Conservation (phyloP, 2,888 invertebrate genomes). For the Polydrusus pterygomalis region DNA sequence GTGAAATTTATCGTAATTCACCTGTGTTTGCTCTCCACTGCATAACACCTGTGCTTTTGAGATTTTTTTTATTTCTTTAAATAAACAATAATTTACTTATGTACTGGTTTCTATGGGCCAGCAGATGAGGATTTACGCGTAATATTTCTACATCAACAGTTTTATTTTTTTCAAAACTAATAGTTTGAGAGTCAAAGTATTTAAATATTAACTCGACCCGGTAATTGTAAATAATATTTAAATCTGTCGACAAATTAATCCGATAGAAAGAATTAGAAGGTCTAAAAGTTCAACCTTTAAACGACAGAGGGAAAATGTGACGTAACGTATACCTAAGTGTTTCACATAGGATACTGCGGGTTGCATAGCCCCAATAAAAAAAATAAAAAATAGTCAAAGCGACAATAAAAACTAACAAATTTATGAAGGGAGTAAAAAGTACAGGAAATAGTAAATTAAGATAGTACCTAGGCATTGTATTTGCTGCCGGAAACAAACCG, state of each 20-base stretch:
- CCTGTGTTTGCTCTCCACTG: slow-evolving; percentile 24
- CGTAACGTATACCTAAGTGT: too few species aligned
- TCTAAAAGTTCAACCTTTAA: too few species aligned
- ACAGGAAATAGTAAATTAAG: slow-evolving; percentile 45
- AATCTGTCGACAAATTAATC: too few species aligned
- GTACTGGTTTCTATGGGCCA: background rate
- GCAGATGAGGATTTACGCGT: background rate
- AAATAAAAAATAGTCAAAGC: too few species aligned
- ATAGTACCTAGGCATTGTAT: slow-evolving; percentile 18
- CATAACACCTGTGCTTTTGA: slow-evolving; percentile 29
- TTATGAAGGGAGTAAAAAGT: slow-evolving; percentile 6
- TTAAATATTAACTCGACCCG: too few species aligned
- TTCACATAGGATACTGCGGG: too few species aligned
- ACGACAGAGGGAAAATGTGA: too few species aligned
- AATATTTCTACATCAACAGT: background rate
- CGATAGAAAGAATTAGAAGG: too few species aligned
- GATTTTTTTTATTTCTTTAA: slow-evolving; percentile 24
- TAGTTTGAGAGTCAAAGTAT: too few species aligned
- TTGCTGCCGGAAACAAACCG: slow-evolving; percentile 9
- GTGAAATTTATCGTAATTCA: slow-evolving; percentile 30
- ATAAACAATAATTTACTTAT: slow-evolving; percentile 6
- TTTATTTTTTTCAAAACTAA: background rate
- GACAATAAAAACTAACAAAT: slow-evolving; percentile 1
- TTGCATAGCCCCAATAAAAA: too few species aligned
- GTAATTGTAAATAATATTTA: too few species aligned